A percentile compares a stretch with the other conserved stretches of the same genome.
These are phyloP conservation scores for Eunapius fragilis DNA, from an alignment of 37 sponge, comb jelly and placozoan species.

Conservation along the genomic window DNA sequence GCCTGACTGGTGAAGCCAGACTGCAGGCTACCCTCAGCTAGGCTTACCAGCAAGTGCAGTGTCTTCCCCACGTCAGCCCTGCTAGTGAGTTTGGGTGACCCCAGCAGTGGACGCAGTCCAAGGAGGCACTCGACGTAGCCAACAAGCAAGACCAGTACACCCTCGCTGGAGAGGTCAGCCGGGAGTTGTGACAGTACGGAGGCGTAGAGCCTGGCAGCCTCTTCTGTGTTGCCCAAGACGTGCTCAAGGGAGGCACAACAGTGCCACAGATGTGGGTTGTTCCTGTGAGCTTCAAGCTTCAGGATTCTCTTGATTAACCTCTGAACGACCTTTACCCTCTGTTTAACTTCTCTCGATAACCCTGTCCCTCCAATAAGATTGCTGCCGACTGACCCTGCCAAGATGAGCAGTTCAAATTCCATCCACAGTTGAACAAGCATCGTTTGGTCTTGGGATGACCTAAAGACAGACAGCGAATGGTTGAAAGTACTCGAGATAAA, in stretches of 20 bases:
- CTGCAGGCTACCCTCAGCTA: slow-evolving; percentile 38
- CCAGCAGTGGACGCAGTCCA: not conserved
- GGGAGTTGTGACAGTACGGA: slow-evolving; percentile 13
- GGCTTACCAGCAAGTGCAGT: slow-evolving; percentile 37
- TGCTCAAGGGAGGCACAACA: slow-evolving; percentile 60
- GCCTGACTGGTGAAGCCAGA: not conserved
- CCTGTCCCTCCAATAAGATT: not conserved
- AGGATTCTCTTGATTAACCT: slow-evolving; percentile 61
- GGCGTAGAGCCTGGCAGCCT: slow-evolving; percentile 39
- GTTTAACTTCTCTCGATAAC: slow-evolving; percentile 4
- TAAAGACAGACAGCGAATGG: slow-evolving; percentile 54
- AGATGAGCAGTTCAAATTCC: slow-evolving; percentile 11
- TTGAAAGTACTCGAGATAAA: slow-evolving; percentile 55
- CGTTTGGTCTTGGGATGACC: not conserved
- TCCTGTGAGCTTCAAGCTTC: slow-evolving; percentile 41
- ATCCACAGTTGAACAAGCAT: slow-evolving; percentile 50
- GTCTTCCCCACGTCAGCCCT: not conserved
- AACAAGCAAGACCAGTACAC: not conserved
- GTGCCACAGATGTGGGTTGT: slow-evolving; percentile 61
- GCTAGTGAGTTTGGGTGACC: not conserved
- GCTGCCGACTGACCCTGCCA: not conserved
- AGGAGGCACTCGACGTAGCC: slow-evolving; percentile 20
- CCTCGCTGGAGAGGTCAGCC: not conserved
- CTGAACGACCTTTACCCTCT: slow-evolving; percentile 20
- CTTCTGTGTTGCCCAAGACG: slow-evolving; percentile 32